Evolutionary conservation across 2,113 vertebrate genomes (phyloP).

Genomic region (Hassar affinis): DNA sequence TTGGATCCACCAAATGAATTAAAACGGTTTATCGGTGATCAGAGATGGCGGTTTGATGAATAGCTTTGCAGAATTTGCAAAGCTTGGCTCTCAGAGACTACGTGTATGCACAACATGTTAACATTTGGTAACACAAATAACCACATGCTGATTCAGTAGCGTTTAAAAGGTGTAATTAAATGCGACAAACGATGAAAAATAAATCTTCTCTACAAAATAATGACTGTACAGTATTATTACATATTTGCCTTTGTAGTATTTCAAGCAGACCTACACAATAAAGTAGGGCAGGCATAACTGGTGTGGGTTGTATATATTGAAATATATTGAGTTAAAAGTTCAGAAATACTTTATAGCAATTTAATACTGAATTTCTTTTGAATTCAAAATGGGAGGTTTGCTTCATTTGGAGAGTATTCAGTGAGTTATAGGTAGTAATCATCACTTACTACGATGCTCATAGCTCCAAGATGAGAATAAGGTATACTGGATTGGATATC

Average conservation of each 20-base stretch:
- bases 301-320: background rate
- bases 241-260: background rate
- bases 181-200: background rate
- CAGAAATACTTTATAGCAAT: too few species aligned
- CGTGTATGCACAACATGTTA: background rate
- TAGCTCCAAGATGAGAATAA: background rate
- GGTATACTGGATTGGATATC: background rate
- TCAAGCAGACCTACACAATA: background rate
- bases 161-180: background rate
- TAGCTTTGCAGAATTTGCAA: background rate
- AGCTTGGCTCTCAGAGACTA: too few species aligned
- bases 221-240: background rate
- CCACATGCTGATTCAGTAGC: background rate
- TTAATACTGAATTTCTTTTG: too few species aligned
- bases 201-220: background rate
- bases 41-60: background rate
- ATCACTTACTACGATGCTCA: background rate
- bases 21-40: background rate
- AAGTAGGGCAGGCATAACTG: background rate
- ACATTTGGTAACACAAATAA: background rate
- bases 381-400: background rate
- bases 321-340: background rate
- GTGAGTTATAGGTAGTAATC: too few species aligned
- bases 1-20: background rate
- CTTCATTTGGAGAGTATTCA: background rate